Percentiles rank a stretch among this genome's conserved stretches.
Conservation (phyloP, 1,140 invertebrate genomes). For the Zaprionus gabonicus region DNA sequence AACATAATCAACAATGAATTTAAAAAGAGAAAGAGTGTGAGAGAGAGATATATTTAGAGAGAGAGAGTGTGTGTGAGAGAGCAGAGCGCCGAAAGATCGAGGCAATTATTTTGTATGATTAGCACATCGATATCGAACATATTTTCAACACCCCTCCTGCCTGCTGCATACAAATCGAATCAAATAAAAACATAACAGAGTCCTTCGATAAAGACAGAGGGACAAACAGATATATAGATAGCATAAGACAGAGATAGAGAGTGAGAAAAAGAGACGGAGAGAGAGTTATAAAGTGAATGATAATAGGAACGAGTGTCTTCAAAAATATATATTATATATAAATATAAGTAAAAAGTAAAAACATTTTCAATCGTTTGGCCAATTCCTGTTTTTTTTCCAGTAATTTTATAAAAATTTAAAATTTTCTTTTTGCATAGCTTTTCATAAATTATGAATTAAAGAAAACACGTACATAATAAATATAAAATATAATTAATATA, state of each 20-base stretch:
- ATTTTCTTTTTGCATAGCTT: constrained; percentile 49
- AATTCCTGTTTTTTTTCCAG: constrained; percentile 80
- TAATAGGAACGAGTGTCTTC: constrained; percentile 60
- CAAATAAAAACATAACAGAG: constrained; percentile 22
- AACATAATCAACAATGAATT: constrained; percentile 41
- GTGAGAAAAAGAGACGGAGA: constrained; percentile 4
- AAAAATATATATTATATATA: constrained; percentile 14
- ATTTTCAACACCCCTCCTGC: constrained; percentile 84
- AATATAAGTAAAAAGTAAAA: constrained; percentile 52
- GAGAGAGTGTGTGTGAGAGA: constrained; percentile 1
- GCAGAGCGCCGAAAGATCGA: constrained; percentile 30
- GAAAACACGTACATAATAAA: constrained; percentile 58
- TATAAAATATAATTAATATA: constrained; percentile 11
- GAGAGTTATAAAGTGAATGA: constrained; percentile 42
- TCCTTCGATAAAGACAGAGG: constrained; percentile 46
- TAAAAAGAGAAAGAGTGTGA: constrained; percentile 25
- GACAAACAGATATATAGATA: constrained; percentile 44
- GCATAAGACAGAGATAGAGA: constrained; percentile 7
- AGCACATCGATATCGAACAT: constrained; percentile 63
- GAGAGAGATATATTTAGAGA: constrained; percentile 19
- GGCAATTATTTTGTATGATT: constrained; percentile 34
- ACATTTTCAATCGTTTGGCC: constrained; percentile 78
- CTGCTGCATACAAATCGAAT: constrained; percentile 50
- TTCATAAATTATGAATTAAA: constrained; percentile 36
- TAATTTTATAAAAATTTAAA: constrained; percentile 72